Conservation (phyloP, 2,113 vertebrate species). For the Regulus satrapa region DNA sequence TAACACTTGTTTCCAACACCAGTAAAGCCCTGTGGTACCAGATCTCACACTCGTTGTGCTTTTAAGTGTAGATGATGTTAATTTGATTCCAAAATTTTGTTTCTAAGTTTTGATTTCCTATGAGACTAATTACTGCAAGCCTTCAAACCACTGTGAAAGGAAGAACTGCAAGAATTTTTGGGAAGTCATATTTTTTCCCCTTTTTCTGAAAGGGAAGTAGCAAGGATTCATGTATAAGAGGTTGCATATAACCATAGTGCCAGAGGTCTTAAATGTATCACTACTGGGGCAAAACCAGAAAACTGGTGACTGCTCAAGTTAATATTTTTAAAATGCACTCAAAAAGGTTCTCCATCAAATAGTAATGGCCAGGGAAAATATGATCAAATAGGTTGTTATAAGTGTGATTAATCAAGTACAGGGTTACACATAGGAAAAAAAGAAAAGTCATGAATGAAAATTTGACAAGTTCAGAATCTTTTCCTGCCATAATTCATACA, state of each 20-base stretch:
- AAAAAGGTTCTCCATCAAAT: neutral
- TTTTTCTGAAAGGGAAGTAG: neutral
- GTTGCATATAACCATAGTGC: neutral
- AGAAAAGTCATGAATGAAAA: neutral
- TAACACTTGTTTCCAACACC: neutral
- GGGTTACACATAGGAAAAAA: neutral
- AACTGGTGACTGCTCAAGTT: neutral
- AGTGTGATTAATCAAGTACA: neutral
- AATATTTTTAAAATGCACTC: neutral
- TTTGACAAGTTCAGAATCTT: neutral
- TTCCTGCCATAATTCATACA: neutral
- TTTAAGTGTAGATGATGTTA: neutral
- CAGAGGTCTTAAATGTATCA: neutral
- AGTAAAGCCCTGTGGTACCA: neutral
- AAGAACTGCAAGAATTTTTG: neutral
- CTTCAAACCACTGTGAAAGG: neutral
- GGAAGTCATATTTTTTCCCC: neutral
- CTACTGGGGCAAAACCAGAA: neutral
- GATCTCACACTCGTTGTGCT: neutral
- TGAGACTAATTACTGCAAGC: neutral
- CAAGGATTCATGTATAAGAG: neutral
- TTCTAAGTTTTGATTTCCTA: neutral
- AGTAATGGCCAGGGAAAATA: neutral
- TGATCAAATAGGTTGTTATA: neutral
- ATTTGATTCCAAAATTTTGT: neutral